Percentiles rank a stretch among this genome's conserved stretches.
Evolutionary conservation across 1,140 invertebrate species (phyloP).

Genomic region (Ruditapes philippinarum): DNA sequence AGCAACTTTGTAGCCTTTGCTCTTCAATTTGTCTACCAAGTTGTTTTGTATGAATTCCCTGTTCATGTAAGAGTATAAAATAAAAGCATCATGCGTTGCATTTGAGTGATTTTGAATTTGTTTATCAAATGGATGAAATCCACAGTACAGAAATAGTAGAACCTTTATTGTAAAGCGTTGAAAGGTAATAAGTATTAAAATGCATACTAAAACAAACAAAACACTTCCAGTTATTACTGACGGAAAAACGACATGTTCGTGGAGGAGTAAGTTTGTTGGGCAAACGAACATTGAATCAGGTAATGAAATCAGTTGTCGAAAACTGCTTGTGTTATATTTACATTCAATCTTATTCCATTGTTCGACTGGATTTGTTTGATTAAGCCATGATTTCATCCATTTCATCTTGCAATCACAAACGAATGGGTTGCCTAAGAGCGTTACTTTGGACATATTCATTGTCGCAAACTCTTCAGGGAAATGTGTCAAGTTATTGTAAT

Average conservation of each 20-base stretch:
- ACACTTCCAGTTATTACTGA: background rate
- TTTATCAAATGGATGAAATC: constrained; percentile 1
- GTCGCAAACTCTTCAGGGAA: background rate
- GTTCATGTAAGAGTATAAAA: background rate
- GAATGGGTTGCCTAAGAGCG: background rate
- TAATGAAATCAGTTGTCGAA: background rate
- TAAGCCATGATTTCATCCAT: background rate
- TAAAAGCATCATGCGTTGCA: background rate
- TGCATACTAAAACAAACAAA: background rate
- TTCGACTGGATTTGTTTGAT: background rate
- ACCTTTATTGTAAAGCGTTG: background rate
- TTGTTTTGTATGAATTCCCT: background rate
- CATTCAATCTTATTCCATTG: background rate
- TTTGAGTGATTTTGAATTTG: background rate
- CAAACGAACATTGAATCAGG: background rate
- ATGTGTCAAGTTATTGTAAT: background rate
- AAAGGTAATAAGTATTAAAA: background rate
- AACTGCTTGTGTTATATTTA: background rate
- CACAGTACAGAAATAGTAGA: background rate
- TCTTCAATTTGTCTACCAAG: background rate
- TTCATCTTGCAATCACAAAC: background rate
- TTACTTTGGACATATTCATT: background rate
- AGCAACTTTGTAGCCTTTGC: background rate
- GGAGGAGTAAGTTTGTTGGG: background rate
- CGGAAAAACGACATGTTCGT: background rate